Evolutionary conservation across 1,140 invertebrate genomes (phyloP).

Genomic region (Magallana gigas): DNA sequence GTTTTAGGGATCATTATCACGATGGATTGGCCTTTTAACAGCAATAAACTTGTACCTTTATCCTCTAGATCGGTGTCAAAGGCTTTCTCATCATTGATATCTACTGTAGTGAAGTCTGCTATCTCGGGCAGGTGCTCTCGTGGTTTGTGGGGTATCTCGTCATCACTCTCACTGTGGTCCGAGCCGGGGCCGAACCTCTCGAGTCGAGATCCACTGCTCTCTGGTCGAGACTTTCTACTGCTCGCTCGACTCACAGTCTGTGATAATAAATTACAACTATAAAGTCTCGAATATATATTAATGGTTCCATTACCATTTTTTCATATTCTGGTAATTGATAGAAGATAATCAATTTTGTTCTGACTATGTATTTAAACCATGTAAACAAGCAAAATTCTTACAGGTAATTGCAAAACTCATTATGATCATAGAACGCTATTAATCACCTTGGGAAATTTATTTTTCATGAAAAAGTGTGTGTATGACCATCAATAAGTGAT

Average conservation of each 20-base stretch:
- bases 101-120: conserved; percentile 61
- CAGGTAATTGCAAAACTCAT: too few relatives aligned
- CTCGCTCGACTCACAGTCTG: conserved; percentile 74
- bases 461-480: too few relatives aligned
- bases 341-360: too few relatives aligned
- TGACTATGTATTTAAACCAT: too few relatives aligned
- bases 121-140: conserved; percentile 48
- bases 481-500: too few relatives aligned
- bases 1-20: neutral
- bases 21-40: neutral
- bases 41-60: conserved; percentile 67
- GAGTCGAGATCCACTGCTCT: conserved; percentile 57
- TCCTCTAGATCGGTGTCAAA: conserved; percentile 76
- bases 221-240: conserved; percentile 66
- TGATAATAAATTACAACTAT: conserved; percentile 49
- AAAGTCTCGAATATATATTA: neutral
- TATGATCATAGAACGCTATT: too few relatives aligned
- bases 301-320: neutral
- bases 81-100: conserved; percentile 72
- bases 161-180: conserved; percentile 68
- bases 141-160: conserved; percentile 27
- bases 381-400: too few relatives aligned
- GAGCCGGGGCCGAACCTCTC: conserved; percentile 63
- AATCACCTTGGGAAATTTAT: too few relatives aligned
- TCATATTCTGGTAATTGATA: too few relatives aligned